phyloP scores from a whole-genome alignment of 2,888 invertebrate genomes.

The Macrophya alboannulata region DNA sequence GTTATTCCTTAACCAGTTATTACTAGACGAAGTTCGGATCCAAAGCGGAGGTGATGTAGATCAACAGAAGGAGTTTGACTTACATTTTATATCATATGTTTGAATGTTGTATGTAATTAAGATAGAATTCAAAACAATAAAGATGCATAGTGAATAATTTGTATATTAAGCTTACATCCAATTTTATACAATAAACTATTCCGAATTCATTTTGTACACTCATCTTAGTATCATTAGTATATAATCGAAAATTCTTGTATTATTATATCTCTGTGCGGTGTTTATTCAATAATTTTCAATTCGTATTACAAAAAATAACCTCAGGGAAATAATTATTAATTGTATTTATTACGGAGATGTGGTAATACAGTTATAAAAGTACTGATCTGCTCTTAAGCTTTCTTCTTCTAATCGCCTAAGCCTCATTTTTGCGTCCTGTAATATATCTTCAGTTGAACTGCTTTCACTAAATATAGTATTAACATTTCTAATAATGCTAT shows the following conservation, averaged over 20 bases:
- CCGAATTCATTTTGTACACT: constrained; percentile 42
- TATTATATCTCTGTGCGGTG: neutral
- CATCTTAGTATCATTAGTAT: constrained; percentile 16
- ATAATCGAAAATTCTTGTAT: constrained; percentile 11
- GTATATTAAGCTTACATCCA: constrained; percentile 76
- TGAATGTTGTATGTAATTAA: constrained; percentile 79
- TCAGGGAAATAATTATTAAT: neutral
- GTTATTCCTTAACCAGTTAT: constrained; percentile 73
- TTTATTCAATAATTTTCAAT: neutral
- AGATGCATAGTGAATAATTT: constrained; percentile 75
- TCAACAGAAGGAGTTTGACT: constrained; percentile 74
- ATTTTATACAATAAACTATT: constrained; percentile 74
- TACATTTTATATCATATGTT: constrained; percentile 79
- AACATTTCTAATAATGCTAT: constrained; percentile 61
- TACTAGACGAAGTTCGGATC: constrained; percentile 78
- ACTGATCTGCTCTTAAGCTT: constrained; percentile 74
- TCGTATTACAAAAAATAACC: neutral
- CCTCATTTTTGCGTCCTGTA: constrained; percentile 76
- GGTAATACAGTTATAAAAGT: constrained; percentile 73
- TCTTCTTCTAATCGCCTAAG: constrained; percentile 76
- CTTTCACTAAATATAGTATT: constrained; percentile 75
- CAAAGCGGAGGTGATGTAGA: constrained; percentile 79
- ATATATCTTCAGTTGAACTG: constrained; percentile 77
- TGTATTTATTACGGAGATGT: constrained; percentile 64
- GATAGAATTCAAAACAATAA: constrained; percentile 72